Evolutionary conservation across 2,888 invertebrate genomes (phyloP), one percentile per base, ranked within the genome.

Genomic region (Leptinotarsa juncta): DNA sequence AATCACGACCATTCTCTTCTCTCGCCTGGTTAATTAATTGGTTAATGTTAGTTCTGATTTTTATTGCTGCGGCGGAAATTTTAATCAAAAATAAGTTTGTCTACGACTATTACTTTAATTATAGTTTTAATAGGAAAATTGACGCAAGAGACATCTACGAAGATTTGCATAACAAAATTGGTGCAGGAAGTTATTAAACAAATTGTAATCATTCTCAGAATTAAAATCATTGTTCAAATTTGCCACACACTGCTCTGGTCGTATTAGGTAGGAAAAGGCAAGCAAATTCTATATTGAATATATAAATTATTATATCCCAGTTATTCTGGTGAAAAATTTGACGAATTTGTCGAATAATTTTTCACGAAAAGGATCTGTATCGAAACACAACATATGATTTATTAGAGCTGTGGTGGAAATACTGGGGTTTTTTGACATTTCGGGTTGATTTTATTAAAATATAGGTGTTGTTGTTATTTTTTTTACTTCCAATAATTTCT

Each of bases 11-110:
- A 83, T 84, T 84, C 85, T 77, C 73, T 72, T 77, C 76, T 74
- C 85, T 84, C 83, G 82, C 79, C 77, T 77, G 60, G 77, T 81
- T 86, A 87, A 87, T 87, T 87, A 87, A 87, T 87, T 87, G 86
- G 86, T 87, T 87, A 87, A 85, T 86, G 86, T 84, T 83, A 82
- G 85, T 86, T 85, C 81, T 86, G 86, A 86, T 86, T 86, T 86
- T 84, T 84, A 85, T 85, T 84, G 81, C 78, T 75, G 75, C 81
- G 82, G 82, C 84, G 84, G 84, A 84, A 84, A 84, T 83, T 84
- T 84, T 84, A 84, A 84, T 84, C 83, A 84, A 80, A 80, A 80
- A 78, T 77, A 78, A 77, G 77, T 80, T 77, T 77, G 73, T 78
- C 71, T 68, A 74, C 73, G 80, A 55, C 79, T 67, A 80, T 80